Evolutionary conservation across 2,888 invertebrate genomes (phyloP).

Genomic region (Euzophera pinguis): DNA sequence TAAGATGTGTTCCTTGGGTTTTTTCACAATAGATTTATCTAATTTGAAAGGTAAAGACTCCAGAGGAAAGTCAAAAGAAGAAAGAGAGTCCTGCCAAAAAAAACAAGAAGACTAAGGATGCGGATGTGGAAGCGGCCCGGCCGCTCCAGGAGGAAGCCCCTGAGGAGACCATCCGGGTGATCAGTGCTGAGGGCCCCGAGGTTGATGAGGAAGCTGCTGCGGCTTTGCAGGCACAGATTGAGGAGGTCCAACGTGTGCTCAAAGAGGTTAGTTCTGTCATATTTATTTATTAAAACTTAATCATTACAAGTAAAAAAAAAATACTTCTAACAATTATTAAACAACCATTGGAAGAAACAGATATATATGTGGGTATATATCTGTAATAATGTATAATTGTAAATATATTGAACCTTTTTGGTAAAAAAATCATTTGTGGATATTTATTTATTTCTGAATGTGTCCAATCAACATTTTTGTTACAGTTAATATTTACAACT

Average conservation of each 20-base stretch:
- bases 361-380: no score
- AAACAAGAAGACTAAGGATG: constrained; percentile 70
- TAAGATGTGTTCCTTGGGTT: not conserved
- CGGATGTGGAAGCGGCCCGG: constrained; percentile 55
- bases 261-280: constrained; percentile 64
- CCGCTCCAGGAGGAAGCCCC: constrained; percentile 37
- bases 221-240: constrained; percentile 69
- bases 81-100: constrained; percentile 74
- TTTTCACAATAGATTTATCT: not conserved
- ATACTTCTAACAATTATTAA: no score
- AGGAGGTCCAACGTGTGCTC: constrained; percentile 67
- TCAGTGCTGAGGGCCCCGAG: constrained; percentile 61
- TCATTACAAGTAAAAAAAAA: no score
- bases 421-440: no score
- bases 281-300: no score
- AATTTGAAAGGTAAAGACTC: constrained; percentile 74
- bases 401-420: no score
- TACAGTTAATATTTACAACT: no score
- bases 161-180: constrained; percentile 67
- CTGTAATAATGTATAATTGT: no score
- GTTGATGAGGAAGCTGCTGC: constrained; percentile 64
- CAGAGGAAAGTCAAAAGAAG: constrained; percentile 75
- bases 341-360: no score
- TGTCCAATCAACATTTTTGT: no score
- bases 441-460: no score